Conservation (phyloP, 2,888 invertebrate species). For the Thymelicus sylvestris region DNA sequence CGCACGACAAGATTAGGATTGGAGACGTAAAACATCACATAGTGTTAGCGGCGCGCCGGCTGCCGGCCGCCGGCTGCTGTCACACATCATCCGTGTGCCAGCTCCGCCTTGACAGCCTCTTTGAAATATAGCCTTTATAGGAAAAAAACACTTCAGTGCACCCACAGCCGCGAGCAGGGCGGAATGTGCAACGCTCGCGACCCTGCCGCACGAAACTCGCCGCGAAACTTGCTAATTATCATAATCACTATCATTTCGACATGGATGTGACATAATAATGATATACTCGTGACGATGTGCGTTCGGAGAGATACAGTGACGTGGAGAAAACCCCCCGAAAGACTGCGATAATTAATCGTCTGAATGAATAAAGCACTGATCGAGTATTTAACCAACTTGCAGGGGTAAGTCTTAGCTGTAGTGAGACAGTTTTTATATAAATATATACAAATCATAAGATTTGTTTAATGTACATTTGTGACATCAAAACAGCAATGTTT, state of each 20-base stretch:
- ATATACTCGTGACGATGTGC: conserved; percentile 19
- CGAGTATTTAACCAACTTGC: conserved; percentile 35
- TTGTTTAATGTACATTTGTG: neutral
- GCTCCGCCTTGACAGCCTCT: conserved; percentile 29
- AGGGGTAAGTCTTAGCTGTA: conserved; percentile 30
- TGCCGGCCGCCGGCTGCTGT: conserved; percentile 1
- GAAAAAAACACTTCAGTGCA: conserved; percentile 37
- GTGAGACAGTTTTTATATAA: neutral
- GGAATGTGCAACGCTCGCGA: conserved; percentile 21
- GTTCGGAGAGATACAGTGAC: neutral
- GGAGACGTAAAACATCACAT: conserved; percentile 15
- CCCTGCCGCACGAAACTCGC: conserved; percentile 4
- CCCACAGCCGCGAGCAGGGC: conserved; percentile 29
- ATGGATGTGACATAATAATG: conserved; percentile 31
- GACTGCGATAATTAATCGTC: conserved; percentile 9
- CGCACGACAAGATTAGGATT: conserved; percentile 26
- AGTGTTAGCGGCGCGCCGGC: conserved; percentile 13
- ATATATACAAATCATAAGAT: too few species aligned
- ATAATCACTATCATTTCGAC: neutral
- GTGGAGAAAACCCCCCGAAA: conserved; percentile 14
- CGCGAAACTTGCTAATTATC: conserved; percentile 14
- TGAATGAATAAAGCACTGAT: conserved; percentile 36
- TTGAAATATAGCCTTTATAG: conserved; percentile 37
- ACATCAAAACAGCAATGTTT: neutral
- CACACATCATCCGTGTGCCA: conserved; percentile 21